These are phyloP conservation scores for Anarhynchus alexandrinus DNA, from an alignment of 2,113 vertebrate genomes.

Conservation along the genomic window DNA sequence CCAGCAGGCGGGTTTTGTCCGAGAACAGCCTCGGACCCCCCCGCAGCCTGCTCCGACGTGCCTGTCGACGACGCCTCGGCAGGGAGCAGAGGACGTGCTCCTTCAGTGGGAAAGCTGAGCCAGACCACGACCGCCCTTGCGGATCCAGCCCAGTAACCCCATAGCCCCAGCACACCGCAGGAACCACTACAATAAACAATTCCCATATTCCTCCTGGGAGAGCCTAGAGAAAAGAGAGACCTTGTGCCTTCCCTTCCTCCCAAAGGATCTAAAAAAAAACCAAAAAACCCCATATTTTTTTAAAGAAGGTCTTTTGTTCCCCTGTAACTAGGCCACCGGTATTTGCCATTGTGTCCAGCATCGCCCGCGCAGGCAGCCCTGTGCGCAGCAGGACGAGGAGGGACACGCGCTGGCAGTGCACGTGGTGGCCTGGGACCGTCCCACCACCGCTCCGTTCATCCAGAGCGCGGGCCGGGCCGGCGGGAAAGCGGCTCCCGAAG, in stretches of 20 bases:
- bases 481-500: background rate
- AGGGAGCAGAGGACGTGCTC: background rate
- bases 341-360: background rate
- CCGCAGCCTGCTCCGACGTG: background rate
- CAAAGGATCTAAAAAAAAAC: background rate
- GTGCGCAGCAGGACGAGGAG: background rate
- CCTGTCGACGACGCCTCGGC: too few relatives aligned
- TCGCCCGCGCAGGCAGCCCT: fast-evolving
- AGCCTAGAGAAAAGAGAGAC: background rate
- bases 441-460: fast-evolving
- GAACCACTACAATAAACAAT: background rate
- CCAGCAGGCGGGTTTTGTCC: fast-evolving
- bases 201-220: background rate
- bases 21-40: background rate
- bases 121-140: fast-evolving
- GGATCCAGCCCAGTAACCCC: background rate
- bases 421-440: background rate
- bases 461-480: fast-evolving
- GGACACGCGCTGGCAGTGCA: background rate
- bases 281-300: background rate
- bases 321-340: background rate
- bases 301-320: background rate
- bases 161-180: fast-evolving
- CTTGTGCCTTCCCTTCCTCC: background rate
- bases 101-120: background rate